These are phyloP conservation scores for Eulithis testata DNA, from an alignment of 2,888 invertebrate genomes.

Conservation along the genomic window DNA sequence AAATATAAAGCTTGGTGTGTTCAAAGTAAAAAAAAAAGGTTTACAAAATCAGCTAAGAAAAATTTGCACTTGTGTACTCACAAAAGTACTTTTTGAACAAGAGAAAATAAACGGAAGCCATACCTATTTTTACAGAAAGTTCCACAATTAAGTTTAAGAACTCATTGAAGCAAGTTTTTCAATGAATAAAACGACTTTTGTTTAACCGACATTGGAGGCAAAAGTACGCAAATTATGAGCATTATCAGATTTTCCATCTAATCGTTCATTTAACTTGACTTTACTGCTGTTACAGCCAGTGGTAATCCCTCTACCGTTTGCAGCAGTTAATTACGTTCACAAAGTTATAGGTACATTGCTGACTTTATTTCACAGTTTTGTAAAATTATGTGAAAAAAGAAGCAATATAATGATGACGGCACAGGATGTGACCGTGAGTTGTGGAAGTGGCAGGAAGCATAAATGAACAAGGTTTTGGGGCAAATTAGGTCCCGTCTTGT, in stretches of 20 bases:
- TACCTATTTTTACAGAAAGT: constrained; percentile 1
- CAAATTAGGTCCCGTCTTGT: no score
- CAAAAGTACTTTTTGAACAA: neutral
- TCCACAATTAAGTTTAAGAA: constrained; percentile 25
- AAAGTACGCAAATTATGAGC: constrained; percentile 36
- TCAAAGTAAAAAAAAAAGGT: no score
- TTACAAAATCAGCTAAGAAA: no score
- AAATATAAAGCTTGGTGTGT: no score
- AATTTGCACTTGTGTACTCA: no score
- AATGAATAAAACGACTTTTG: constrained; percentile 34
- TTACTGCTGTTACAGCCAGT: constrained; percentile 35
- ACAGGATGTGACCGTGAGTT: no score
- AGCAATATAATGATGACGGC: no score
- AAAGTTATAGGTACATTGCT: neutral
- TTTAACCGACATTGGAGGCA: constrained; percentile 18
- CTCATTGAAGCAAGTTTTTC: constrained; percentile 18
- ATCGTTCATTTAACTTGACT: constrained; percentile 39
- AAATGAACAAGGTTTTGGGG: no score
- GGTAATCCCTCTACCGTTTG: constrained; percentile 32
- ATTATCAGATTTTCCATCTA: constrained; percentile 38
- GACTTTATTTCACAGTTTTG: neutral
- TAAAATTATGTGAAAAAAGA: no score
- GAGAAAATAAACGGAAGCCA: neutral
- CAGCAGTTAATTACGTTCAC: constrained; percentile 8
- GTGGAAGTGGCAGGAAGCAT: no score